Base-by-base conservation (phyloP, 2,888 invertebrate genomes). In the Leuctra nigra region DNA sequence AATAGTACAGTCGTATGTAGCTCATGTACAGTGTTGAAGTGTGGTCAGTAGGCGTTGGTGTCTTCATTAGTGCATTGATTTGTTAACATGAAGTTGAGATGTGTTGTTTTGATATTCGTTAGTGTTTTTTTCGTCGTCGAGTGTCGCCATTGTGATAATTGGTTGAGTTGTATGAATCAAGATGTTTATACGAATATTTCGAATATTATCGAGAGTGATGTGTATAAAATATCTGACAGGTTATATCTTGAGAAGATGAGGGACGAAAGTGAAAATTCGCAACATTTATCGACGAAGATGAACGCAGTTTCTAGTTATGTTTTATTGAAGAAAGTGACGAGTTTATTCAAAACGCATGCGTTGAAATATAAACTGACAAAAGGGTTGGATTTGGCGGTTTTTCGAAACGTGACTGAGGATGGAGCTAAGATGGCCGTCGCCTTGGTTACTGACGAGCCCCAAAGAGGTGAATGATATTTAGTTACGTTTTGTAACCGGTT, bases 381-480 rank as follows among this genome's bases (percentile, higher is more conserved):
- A 41, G 57, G 38, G 4, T 4, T 58, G 13, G 54, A 55, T 25
- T 9, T 56, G 13, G 58, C 53, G 2, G 44, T 60, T 2, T 60
- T 53, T 25, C 47, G 47, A 16, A 22, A 57, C 16, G 44, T 11
- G 4, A 18, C 20, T 9, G 33, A 44, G 13, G 53, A 44, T 13
- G 50, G 36, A 16, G 47, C 47, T 2, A 46, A 22, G 9, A 36
- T 58, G 46, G 57, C 57, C 22, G 24, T 56, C n/a, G 60, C 55
- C 14, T 20, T 59, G 16, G 55, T 68, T 64, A 66, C 66, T 72
- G 76, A 76, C 74, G 50, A 33, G 35, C 22, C 33, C 3, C 2
- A 16, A 2, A 33, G 50, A 35, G 50, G 50, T 50, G 22, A 48
- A 4, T 38, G 11, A 7, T 29, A 11, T n/a, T n/a, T n/a, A n/a